Evolutionary conservation across 1,140 invertebrate genomes (phyloP).

Genomic region (Trigoniulus corallinus): DNA sequence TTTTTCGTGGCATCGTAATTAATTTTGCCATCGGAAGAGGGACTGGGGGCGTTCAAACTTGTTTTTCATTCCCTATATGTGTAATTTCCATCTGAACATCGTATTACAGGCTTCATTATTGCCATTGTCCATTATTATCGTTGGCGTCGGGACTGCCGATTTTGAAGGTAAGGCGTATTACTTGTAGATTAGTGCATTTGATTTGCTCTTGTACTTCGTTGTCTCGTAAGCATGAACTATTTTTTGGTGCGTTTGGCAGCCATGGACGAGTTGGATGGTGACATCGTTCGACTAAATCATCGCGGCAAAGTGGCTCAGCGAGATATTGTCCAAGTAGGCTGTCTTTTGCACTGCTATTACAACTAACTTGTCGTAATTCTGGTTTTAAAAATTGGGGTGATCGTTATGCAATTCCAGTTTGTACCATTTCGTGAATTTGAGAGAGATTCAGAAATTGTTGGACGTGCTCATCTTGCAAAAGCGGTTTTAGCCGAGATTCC

Average conservation of each 20-base stretch:
- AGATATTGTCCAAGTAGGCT: constrained; percentile 35
- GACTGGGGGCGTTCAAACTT: no score
- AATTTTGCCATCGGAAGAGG: no score
- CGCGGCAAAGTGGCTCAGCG: constrained; percentile 30
- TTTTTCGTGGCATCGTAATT: no score
- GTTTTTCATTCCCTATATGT: no score
- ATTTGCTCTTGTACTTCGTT: not conserved
- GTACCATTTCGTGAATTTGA: constrained; percentile 35
- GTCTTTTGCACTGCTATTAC: not conserved
- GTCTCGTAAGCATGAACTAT: no score
- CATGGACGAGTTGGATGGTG: constrained; percentile 41
- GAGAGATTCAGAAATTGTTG: constrained; percentile 4
- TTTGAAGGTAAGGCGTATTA: constrained; percentile 22
- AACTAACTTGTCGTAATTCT: not conserved
- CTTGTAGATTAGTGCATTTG: not conserved
- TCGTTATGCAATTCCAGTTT: constrained; percentile 21
- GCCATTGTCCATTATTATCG: constrained; percentile 42
- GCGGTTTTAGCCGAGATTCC: constrained; percentile 45
- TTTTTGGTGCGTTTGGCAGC: no score
- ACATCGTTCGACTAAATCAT: constrained; percentile 32
- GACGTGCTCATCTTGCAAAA: constrained; percentile 28
- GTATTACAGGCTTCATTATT: constrained; percentile 28
- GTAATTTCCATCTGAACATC: no score
- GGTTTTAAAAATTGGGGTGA: not conserved
- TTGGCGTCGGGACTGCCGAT: constrained; percentile 41